phyloP scores from a whole-genome alignment of 2,888 invertebrate genomes.

The Cephus rjabovi region DNA sequence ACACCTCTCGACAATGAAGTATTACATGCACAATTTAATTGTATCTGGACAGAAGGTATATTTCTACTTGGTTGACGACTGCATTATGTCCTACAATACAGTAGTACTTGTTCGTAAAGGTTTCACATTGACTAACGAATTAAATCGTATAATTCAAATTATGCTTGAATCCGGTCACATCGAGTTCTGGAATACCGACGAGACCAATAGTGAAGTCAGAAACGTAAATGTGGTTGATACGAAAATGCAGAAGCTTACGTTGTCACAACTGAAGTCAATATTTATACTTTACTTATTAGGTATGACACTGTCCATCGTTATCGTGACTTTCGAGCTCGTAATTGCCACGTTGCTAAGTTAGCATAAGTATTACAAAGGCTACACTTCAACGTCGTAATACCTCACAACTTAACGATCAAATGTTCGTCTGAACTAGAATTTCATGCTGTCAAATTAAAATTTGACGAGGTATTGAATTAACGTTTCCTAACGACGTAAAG shows the following conservation, averaged over 20 bases:
- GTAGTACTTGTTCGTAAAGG: background rate
- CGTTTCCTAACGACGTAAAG: too few relatives aligned
- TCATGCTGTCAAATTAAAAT: background rate
- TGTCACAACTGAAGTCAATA: background rate
- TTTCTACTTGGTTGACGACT: background rate
- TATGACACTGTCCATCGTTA: background rate
- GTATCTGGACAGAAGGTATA: background rate
- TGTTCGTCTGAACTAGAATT: background rate
- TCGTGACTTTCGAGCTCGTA: background rate
- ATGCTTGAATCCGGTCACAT: background rate
- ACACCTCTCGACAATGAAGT: background rate
- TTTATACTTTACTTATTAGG: slow-evolving; percentile 1
- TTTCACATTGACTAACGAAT: background rate
- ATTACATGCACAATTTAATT: background rate
- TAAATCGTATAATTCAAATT: background rate
- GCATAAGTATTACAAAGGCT: background rate
- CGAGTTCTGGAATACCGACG: background rate
- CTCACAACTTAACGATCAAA: accelerated
- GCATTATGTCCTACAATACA: background rate
- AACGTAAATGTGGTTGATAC: background rate
- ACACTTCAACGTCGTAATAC: background rate
- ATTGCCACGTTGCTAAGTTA: background rate
- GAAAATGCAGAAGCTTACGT: background rate
- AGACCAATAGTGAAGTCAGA: background rate
- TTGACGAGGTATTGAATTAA: too few relatives aligned